phyloP scores from a whole-genome alignment of 2,113 vertebrate species.

The Erpornis zantholeuca region DNA sequence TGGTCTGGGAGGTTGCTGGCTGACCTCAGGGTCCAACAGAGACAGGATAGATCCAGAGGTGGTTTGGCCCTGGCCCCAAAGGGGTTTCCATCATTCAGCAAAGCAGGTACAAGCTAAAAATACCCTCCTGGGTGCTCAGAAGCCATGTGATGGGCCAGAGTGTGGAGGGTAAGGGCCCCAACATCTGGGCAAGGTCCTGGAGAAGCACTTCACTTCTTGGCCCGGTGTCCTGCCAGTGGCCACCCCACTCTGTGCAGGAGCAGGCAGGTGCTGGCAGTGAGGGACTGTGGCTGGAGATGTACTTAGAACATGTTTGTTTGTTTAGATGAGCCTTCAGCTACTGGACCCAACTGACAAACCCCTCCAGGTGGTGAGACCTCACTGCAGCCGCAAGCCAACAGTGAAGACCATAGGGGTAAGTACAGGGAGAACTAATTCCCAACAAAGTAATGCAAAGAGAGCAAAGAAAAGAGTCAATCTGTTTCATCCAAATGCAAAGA shows the following conservation, averaged over 20 bases:
- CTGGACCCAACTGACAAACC: fast-evolving
- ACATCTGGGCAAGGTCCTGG: background rate
- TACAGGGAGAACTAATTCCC: background rate
- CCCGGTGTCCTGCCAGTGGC: fast-evolving
- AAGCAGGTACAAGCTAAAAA: background rate
- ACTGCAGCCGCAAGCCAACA: background rate
- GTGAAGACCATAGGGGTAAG: background rate
- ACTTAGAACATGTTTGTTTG: background rate
- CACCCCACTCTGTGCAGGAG: background rate
- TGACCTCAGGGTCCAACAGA: background rate
- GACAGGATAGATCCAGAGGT: background rate
- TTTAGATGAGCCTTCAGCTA: background rate
- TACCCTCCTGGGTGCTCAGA: background rate
- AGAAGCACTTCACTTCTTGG: background rate
- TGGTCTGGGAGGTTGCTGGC: background rate
- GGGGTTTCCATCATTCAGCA: background rate
- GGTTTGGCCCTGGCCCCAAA: background rate
- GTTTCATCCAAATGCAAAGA: background rate
- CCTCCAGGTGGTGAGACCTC: background rate
- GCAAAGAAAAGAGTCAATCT: background rate
- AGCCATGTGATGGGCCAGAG: background rate
- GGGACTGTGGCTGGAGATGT: background rate
- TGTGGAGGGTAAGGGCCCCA: fast-evolving
- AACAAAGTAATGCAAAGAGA: background rate
- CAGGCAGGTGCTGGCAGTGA: background rate